phyloP scores from a whole-genome alignment of 2,797 vertebrate genomes.

The Xiphophorus birchmanni region DNA sequence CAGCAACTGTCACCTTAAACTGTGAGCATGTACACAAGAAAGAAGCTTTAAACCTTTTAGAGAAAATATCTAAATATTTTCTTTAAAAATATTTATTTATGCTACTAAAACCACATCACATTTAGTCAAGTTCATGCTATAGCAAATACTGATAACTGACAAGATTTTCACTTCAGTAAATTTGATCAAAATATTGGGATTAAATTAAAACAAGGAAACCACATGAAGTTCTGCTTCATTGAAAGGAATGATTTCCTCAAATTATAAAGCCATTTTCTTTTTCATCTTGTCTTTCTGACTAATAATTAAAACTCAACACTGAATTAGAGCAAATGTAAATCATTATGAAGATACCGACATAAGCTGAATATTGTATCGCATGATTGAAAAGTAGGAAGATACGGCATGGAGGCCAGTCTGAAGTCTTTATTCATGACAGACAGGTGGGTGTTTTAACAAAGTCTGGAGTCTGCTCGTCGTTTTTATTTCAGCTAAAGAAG shows the following conservation, averaged over 20 bases:
- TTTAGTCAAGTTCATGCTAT: background rate
- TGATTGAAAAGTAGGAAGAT: slow-evolving; percentile 41
- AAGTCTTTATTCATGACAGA: slow-evolving; percentile 43
- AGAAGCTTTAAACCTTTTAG: slow-evolving; percentile 13
- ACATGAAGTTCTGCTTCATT: background rate
- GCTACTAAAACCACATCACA: background rate
- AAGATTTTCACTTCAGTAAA: background rate
- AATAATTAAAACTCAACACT: background rate
- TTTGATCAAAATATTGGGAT: background rate
- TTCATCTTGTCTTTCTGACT: background rate
- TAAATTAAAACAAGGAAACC: background rate
- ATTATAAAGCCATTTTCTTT: background rate
- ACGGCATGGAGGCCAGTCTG: slow-evolving; percentile 41
- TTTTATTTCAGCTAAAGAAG: slow-evolving; percentile 29
- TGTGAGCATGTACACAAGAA: background rate
- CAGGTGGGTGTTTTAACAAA: slow-evolving; percentile 24
- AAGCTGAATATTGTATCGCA: slow-evolving; percentile 22
- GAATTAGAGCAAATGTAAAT: background rate
- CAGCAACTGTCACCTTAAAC: slow-evolving; percentile 43
- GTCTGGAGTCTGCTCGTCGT: slow-evolving; percentile 41
- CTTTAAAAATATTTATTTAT: background rate
- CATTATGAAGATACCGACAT: slow-evolving; percentile 2
- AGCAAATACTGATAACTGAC: background rate
- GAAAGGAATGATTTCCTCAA: background rate
- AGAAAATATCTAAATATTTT: no score